A percentile compares a stretch with the other conserved stretches of the same genome.
phyloP scores from a whole-genome alignment of 2,113 vertebrate species.

The Theristicus caerulescens region DNA sequence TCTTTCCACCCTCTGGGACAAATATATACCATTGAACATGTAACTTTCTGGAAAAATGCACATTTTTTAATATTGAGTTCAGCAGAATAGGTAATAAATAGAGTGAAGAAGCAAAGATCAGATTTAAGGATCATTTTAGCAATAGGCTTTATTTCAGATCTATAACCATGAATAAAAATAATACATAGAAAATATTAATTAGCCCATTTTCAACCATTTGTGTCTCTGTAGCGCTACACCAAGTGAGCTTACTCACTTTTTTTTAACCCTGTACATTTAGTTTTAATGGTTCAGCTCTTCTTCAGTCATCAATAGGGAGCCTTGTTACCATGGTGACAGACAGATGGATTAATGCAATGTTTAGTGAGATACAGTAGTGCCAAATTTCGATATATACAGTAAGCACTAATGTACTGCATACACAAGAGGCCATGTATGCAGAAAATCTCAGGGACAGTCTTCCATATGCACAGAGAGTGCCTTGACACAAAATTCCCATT shows the following conservation, averaged over 20 bases:
- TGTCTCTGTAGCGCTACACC: background rate
- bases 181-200: background rate
- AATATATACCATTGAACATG: background rate
- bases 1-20: background rate
- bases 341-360: constrained; percentile 10
- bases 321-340: constrained; percentile 61
- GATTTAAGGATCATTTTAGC: background rate
- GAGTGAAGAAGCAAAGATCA: background rate
- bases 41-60: background rate
- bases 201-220: background rate
- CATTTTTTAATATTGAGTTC: background rate
- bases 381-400: constrained; percentile 42
- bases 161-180: background rate
- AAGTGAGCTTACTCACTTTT: background rate
- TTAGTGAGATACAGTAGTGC: constrained; percentile 27
- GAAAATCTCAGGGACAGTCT: background rate
- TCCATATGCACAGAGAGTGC: background rate
- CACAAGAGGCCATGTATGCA: background rate
- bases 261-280: constrained; percentile 19
- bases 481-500: background rate
- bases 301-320: constrained; percentile 54
- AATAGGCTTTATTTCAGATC: background rate
- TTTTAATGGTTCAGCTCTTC: constrained; percentile 30
- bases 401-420: background rate
- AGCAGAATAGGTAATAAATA: background rate